Evolutionary conservation across 2,113 vertebrate species (phyloP).

Genomic region (Platichthys stellatus): DNA sequence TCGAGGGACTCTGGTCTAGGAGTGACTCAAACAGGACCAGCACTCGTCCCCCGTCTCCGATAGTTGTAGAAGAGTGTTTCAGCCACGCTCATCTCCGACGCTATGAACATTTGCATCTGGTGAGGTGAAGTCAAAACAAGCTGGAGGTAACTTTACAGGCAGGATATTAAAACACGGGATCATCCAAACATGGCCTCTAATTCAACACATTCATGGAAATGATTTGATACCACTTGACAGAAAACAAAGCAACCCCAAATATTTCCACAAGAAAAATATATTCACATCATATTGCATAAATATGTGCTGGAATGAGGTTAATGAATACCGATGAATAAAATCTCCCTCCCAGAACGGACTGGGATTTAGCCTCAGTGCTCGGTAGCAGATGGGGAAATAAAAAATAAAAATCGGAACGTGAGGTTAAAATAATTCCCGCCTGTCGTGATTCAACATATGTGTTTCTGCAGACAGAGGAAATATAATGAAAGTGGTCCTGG

Average conservation of each 20-base stretch:
- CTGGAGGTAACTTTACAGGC: conserved; percentile 61
- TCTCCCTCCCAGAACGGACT: conserved; percentile 44
- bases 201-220: conserved; percentile 10
- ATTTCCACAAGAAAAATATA: conserved; percentile 65
- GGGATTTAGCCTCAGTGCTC: conserved; percentile 50
- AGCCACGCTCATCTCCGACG: conserved; percentile 47
- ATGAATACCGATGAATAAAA: conserved; percentile 46
- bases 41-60: conserved; percentile 30
- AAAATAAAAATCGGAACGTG: background rate
- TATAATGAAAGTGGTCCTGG: conserved; percentile 26
- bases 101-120: conserved; percentile 61
- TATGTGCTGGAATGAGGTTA: conserved; percentile 73
- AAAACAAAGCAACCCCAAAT: conserved; percentile 41
- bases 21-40: conserved; percentile 74
- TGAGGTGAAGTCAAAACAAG: conserved; percentile 46
- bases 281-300: conserved; percentile 77
- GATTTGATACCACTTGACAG: conserved; percentile 37
- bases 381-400: conserved; percentile 25
- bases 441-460: conserved; percentile 28
- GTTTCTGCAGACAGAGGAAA: conserved; percentile 7
- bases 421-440: conserved; percentile 26
- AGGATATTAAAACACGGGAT: conserved; percentile 37
- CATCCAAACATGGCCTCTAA: conserved; percentile 48
- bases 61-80: conserved; percentile 29
- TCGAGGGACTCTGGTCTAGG: conserved; percentile 42